A percentile compares a stretch with the other conserved stretches of the same genome.
Evolutionary conservation across 2,888 invertebrate genomes (phyloP).

Genomic region (Furcula furcula): DNA sequence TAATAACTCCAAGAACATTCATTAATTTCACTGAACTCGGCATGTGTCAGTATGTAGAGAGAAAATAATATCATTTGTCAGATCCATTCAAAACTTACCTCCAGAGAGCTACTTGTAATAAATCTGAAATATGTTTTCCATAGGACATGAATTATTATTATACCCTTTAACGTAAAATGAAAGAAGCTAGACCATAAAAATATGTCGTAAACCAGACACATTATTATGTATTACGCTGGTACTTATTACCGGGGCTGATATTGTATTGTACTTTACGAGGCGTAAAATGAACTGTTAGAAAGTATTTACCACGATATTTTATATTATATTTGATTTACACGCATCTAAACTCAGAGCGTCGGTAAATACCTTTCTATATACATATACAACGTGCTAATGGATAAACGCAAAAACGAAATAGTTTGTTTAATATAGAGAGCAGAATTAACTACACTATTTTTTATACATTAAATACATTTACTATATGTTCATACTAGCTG

Average conservation of each 20-base stretch:
- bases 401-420: too few species aligned
- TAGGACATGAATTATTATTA: slow-evolving; percentile 45
- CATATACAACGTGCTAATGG: too few species aligned
- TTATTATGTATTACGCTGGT: slow-evolving; percentile 53
- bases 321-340: too few species aligned
- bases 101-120: slow-evolving; percentile 32
- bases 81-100: slow-evolving; percentile 32
- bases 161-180: slow-evolving; percentile 48
- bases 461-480: too few species aligned
- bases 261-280: slow-evolving; percentile 60
- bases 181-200: slow-evolving; percentile 51
- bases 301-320: too few species aligned
- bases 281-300: slow-evolving; percentile 53
- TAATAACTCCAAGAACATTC: slow-evolving; percentile 5
- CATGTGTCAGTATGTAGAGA: slow-evolving; percentile 18
- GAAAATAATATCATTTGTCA: slow-evolving; percentile 33
- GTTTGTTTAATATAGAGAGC: too few species aligned
- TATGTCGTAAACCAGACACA: slow-evolving; percentile 58
- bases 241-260: slow-evolving; percentile 48
- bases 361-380: too few species aligned
- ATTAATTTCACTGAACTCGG: slow-evolving; percentile 19
- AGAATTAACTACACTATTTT: too few species aligned
- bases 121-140: slow-evolving; percentile 43
- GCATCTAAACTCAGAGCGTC: too few species aligned
- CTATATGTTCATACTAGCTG: too few species aligned